Percentiles rank a stretch among this genome's conserved stretches.
Conservation (phyloP, 2,113 vertebrate genomes). For the Callaeas wilsoni region DNA sequence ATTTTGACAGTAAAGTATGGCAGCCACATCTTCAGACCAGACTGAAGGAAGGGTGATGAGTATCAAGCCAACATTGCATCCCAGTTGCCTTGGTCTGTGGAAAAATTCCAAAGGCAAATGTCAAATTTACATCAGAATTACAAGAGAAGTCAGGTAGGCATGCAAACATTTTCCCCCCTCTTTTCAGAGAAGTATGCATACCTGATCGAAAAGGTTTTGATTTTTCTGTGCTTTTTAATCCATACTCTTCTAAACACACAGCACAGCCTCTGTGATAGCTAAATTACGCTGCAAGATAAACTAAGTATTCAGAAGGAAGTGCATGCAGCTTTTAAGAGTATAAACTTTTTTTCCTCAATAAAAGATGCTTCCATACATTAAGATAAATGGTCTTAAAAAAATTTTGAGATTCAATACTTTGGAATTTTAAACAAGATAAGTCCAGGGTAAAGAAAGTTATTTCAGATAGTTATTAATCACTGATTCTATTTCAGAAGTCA, state of each 20-base stretch:
- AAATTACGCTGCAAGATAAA: not conserved
- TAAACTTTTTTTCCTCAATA: not conserved
- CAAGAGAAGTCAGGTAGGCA: not conserved
- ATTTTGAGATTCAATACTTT: not conserved
- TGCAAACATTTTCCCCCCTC: rapidly evolving
- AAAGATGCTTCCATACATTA: not conserved
- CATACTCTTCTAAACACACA: not conserved
- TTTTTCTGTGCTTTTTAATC: not conserved
- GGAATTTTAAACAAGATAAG: not conserved
- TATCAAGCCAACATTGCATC: not conserved
- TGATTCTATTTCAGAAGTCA: not conserved
- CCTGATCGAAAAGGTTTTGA: not conserved
- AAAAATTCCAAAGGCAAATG: not conserved
- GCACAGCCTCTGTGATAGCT: not conserved
- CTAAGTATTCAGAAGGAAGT: not conserved
- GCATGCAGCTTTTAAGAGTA: not conserved
- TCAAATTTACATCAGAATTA: not conserved
- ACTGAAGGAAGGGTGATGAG: not conserved
- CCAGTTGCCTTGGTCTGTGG: not conserved
- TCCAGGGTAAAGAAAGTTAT: not conserved
- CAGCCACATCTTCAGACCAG: not conserved
- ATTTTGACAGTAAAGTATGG: not conserved
- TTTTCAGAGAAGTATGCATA: not conserved
- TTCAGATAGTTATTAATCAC: not conserved
- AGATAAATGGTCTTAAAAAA: not conserved